phyloP scores from a whole-genome alignment of 2,113 vertebrate species.

The Gymnarchus niloticus region DNA sequence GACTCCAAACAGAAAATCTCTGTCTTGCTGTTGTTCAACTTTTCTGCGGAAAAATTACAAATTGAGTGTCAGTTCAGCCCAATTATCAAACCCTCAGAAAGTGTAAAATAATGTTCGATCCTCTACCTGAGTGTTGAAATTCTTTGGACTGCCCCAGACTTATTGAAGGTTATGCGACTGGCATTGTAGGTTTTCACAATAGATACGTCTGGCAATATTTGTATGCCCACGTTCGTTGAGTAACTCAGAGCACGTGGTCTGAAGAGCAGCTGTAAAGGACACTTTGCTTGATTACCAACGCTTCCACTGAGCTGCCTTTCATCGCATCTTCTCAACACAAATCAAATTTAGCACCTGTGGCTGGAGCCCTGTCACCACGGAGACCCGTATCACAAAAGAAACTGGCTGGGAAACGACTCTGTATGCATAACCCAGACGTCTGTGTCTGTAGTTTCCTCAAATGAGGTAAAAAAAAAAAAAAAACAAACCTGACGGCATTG shows the following conservation, averaged over 20 bases:
- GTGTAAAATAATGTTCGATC: background rate
- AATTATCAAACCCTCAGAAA: background rate
- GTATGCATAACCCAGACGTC: slow-evolving; percentile 52
- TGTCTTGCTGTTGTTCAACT: background rate
- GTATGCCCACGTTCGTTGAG: background rate
- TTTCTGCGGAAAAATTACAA: background rate
- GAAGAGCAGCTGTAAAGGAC: slow-evolving; percentile 42
- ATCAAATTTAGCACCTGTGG: slow-evolving; percentile 61
- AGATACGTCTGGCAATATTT: background rate
- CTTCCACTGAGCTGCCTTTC: slow-evolving; percentile 58
- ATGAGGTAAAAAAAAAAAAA: slow-evolving; percentile 43
- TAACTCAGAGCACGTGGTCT: slow-evolving; percentile 11
- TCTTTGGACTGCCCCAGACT: background rate
- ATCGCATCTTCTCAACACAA: slow-evolving; percentile 49
- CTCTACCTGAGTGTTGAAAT: background rate
- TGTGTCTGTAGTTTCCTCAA: slow-evolving; percentile 29
- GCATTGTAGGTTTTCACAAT: background rate
- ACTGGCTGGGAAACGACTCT: slow-evolving; percentile 40
- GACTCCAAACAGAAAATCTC: background rate
- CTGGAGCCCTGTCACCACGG: slow-evolving; percentile 42
- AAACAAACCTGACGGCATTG: slow-evolving; percentile 33
- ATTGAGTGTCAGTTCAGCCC: background rate
- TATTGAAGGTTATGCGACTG: background rate
- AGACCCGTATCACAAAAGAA: slow-evolving; percentile 45
- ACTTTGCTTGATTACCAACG: slow-evolving; percentile 55